phyloP scores from a whole-genome alignment of 2,888 invertebrate genomes.

The Dendrolimus houi region DNA sequence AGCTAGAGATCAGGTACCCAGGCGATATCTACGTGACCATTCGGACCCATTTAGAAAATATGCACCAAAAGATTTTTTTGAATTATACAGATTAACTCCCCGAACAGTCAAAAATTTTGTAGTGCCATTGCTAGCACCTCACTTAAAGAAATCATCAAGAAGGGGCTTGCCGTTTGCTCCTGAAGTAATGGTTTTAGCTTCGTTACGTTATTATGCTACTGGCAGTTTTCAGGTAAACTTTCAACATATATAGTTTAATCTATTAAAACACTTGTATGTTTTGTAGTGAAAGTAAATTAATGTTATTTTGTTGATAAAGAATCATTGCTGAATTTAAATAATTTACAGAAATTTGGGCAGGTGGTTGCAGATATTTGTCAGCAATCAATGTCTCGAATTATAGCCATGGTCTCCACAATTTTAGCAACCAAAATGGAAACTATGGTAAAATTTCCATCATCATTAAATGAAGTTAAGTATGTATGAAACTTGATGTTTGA shows the following conservation, averaged over 20 bases:
- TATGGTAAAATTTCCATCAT: constrained; percentile 11
- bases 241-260: no score
- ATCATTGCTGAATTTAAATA: not conserved
- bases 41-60: not conserved
- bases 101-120: constrained; percentile 1
- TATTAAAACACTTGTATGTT: no score
- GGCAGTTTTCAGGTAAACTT: constrained; percentile 13
- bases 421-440: constrained; percentile 7
- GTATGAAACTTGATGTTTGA: not conserved
- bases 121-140: constrained; percentile 7
- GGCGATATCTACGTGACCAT: not conserved
- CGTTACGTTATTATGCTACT: constrained; percentile 7
- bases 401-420: constrained; percentile 9
- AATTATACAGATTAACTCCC: not conserved
- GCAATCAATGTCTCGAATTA: constrained; percentile 14
- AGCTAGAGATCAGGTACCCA: not conserved
- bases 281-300: no score
- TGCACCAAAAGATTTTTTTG: not conserved
- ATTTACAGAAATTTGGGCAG: constrained; percentile 10
- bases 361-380: constrained; percentile 15
- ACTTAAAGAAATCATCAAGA: constrained; percentile 8
- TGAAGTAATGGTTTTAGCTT: constrained; percentile 15
- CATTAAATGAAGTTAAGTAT: constrained; percentile 4
- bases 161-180: constrained; percentile 17
- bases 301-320: no score